Percentiles rank a stretch among this genome's conserved stretches.
Evolutionary conservation across 2,888 invertebrate species (phyloP).

Genomic region (Drosophila pseudotakahashii): DNA sequence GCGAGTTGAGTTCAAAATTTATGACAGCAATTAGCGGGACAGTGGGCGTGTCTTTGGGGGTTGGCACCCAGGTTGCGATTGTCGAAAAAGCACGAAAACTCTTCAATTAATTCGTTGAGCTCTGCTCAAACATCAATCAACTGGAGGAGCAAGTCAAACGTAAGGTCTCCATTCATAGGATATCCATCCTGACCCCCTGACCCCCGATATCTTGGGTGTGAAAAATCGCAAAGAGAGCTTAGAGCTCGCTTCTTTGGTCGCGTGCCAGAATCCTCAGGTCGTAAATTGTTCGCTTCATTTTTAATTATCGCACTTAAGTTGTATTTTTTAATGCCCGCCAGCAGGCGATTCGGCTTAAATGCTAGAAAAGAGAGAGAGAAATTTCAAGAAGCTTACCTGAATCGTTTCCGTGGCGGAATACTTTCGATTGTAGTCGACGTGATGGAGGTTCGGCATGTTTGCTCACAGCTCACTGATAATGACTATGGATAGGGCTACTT

Average conservation of each 20-base stretch:
- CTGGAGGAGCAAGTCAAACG: conserved; percentile 36
- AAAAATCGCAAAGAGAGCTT: conserved; percentile 30
- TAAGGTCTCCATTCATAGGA: conserved; percentile 24
- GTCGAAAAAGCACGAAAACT: conserved; percentile 39
- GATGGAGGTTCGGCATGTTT: conserved; percentile 83
- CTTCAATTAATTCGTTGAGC: conserved; percentile 73
- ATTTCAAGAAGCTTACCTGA: conserved; percentile 79
- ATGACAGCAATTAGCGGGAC: conserved; percentile 71
- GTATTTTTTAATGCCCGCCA: conserved; percentile 56
- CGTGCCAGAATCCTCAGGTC: conserved; percentile 62
- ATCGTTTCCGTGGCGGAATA: conserved; percentile 85
- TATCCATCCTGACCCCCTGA: conserved; percentile 3
- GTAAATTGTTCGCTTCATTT: conserved; percentile 74
- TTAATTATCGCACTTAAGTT: conserved; percentile 73
- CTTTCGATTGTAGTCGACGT: conserved; percentile 84
- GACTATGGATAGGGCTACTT: conserved; percentile 61
- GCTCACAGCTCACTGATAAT: conserved; percentile 56
- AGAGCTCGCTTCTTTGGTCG: conserved; percentile 54
- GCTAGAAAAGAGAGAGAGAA: neutral
- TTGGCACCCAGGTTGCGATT: conserved; percentile 14
- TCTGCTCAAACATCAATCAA: conserved; percentile 66
- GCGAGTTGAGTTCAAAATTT: conserved; percentile 58
- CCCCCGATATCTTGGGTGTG: conserved; percentile 14
- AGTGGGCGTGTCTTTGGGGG: conserved; percentile 45
- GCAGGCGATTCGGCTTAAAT: conserved; percentile 24